phyloP scores from a whole-genome alignment of 1,140 invertebrate genomes.

The Leptinotarsa defecta region DNA sequence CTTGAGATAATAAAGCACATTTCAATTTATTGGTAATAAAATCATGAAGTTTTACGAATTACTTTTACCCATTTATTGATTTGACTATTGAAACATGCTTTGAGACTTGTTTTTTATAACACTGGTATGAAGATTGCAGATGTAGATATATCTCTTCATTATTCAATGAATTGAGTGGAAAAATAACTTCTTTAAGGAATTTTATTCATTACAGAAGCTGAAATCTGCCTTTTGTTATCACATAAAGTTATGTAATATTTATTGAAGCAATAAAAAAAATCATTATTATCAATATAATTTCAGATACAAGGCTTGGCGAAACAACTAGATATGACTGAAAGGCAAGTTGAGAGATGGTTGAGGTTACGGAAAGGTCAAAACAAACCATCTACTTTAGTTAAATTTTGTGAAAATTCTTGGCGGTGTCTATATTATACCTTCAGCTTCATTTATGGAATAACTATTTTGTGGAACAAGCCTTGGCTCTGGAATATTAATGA shows the following conservation, averaged over 20 bases:
- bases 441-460: conserved; percentile 80
- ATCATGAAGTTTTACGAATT: too few species aligned
- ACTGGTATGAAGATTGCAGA: too few species aligned
- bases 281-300: conserved; percentile 37
- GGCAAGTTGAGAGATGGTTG: conserved; percentile 87
- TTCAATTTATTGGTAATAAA: too few species aligned
- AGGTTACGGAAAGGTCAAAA: conserved; percentile 79
- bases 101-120: too few species aligned
- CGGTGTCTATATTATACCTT: conserved; percentile 84
- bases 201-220: background rate
- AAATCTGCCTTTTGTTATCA: too few species aligned
- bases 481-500: conserved; percentile 94
- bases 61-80: too few species aligned
- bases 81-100: too few species aligned
- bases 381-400: conserved; percentile 85
- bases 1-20: too few species aligned
- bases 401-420: conserved; percentile 93
- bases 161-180: too few species aligned
- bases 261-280: too few species aligned
- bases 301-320: conserved; percentile 78
- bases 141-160: too few species aligned
- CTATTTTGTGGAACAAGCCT: conserved; percentile 87
- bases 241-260: too few species aligned
- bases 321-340: conserved; percentile 83
- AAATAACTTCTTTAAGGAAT: background rate